Evolutionary conservation across 1,140 invertebrate species (phyloP).

Genomic region (Drosophila sturtevanti): DNA sequence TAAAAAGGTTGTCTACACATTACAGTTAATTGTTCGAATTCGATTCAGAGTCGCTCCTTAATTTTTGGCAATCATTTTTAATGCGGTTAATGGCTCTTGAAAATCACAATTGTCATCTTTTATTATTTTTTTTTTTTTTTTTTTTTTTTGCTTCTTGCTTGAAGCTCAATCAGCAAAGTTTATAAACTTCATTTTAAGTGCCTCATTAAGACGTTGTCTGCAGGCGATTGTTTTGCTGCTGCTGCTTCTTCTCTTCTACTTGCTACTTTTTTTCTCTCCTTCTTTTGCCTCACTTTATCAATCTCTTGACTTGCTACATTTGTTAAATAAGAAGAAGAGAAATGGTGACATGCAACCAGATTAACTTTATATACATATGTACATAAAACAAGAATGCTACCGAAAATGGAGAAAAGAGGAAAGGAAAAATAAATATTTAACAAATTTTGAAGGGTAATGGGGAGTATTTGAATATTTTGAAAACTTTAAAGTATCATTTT

Average conservation of each 20-base stretch:
- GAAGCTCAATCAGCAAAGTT: conserved; percentile 14
- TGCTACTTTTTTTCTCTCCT: background rate
- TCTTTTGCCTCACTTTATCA: background rate
- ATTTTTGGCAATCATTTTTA: conserved; percentile 16
- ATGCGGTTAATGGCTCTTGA: conserved; percentile 18
- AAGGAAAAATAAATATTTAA: too few species aligned
- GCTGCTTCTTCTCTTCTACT: background rate
- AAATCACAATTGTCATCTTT: conserved; percentile 19
- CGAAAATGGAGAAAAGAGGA: background rate
- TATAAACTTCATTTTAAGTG: conserved; percentile 12
- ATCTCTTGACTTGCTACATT: background rate
- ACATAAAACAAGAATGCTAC: background rate
- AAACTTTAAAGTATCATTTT: too few species aligned
- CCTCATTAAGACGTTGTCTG: conserved; percentile 3
- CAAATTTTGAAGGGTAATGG: too few species aligned
- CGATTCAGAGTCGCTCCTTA: conserved; percentile 14
- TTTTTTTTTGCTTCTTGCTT: too few species aligned
- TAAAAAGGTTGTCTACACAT: conserved; percentile 10
- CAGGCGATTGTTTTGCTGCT: background rate
- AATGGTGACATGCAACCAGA: background rate
- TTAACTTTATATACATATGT: background rate
- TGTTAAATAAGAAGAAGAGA: background rate
- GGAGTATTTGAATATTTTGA: too few species aligned
- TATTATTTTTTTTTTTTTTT: too few species aligned
- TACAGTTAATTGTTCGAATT: conserved; percentile 15